Evolutionary conservation across 30 jellyfish, hydroid and myxozoan genomes (phyloP).

Genomic region (Hydra vulgaris): DNA sequence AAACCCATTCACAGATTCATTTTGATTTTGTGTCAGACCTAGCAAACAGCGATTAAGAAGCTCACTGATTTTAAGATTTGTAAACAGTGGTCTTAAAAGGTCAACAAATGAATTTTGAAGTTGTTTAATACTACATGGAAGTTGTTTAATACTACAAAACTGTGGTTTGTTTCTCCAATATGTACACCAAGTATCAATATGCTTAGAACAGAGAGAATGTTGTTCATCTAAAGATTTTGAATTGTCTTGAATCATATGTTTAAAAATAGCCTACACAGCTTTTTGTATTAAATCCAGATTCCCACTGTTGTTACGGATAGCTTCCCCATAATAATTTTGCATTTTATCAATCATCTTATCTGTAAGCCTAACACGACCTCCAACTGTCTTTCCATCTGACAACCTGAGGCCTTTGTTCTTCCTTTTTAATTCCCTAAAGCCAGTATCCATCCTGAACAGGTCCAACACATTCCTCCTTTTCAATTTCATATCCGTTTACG

Average conservation of each 20-base stretch:
- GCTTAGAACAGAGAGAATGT: background rate
- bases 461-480: slow-evolving; percentile 15
- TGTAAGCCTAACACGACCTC: background rate
- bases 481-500: background rate
- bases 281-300: background rate
- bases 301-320: background rate
- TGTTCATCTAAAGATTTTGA: slow-evolving; percentile 7
- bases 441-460: slow-evolving; percentile 6
- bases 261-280: background rate
- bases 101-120: background rate
- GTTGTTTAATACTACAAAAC: background rate
- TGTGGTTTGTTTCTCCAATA: background rate
- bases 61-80: background rate
- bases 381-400: slow-evolving; percentile 15
- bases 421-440: slow-evolving; percentile 6
- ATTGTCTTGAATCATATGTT: slow-evolving; percentile 6
- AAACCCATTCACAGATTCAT: no score
- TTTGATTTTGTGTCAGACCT: no score
- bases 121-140: background rate
- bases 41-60: background rate
- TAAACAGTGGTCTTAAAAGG: background rate
- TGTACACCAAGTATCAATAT: background rate
- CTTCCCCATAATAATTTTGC: background rate
- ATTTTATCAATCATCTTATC: slow-evolving; percentile 13
- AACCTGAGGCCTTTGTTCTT: slow-evolving; percentile 3